Evolutionary conservation across 2,113 vertebrate genomes (phyloP), one percentile per base, ranked within the genome.

Genomic region (Cairina moschata): DNA sequence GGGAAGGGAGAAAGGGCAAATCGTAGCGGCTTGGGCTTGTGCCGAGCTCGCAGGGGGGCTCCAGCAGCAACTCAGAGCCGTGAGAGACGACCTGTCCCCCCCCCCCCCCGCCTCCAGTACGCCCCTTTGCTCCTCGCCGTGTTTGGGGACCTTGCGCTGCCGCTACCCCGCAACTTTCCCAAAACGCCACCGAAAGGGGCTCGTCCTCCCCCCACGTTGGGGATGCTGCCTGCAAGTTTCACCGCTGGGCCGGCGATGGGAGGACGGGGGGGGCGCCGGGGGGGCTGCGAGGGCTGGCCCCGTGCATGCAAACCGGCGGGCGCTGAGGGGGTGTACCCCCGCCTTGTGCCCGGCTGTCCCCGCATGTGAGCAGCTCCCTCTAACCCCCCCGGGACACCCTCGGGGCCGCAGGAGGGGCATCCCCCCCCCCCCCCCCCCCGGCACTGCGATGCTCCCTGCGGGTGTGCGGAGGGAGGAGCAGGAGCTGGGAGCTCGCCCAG

Each of bases 11-110:
- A 40, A 44, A 25, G 54, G 86, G 79, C 48, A 52, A 40, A 71
- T 34, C 67, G 40, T 66, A 75, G 58, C 71, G 71, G 74, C 74
- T 90, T 75, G 82, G 18, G 55, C 68, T 71, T 5, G 55, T 36
- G 40, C 63, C 48, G 42, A 59, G 63, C 73, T 72, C 59, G 17
- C 73, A 0, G 31, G 2, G 83, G 28, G 50, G 74, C 10, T 17
- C 44, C 15, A 56, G 86, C 66, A 58, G 60, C 46, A 48, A 21
- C 46, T 48, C 46, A 48, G 46, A 48, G 46, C 81, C 86, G 48
- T 0, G 59, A 12, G 26, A 7, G 29, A 38, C 2, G 15, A 46
- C 8, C 69, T 5, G 0, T 10, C 31, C 31, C 3, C 17, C 1
- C 28, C 18, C 15, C 9, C 25, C 48, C 14, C 46, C 36, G 8